phyloP scores from a whole-genome alignment of 2,888 invertebrate species.

The Dione vanillae region DNA sequence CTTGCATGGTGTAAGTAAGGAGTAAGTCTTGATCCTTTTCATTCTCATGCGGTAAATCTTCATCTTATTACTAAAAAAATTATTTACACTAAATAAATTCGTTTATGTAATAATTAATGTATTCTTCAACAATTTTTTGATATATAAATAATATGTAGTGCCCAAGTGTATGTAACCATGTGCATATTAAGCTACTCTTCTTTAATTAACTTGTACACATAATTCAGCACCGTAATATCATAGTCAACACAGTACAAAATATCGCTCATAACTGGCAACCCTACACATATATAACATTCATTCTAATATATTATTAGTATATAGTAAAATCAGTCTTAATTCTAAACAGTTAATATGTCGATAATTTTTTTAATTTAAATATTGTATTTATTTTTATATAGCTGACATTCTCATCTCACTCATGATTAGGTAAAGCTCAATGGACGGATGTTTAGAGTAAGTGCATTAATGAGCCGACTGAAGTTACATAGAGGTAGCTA shows the following conservation, averaged over 20 bases:
- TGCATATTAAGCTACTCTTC: slow-evolving; percentile 33
- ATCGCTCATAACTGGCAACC: slow-evolving; percentile 6
- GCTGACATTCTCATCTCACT: slow-evolving; percentile 28
- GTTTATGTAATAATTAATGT: not conserved
- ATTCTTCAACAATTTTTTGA: slow-evolving; percentile 5
- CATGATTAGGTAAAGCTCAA: slow-evolving; percentile 54
- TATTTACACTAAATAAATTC: slow-evolving; percentile 12
- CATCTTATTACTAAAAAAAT: slow-evolving; percentile 25
- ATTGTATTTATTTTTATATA: not conserved
- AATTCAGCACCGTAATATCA: slow-evolving; percentile 29
- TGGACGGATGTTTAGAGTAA: slow-evolving; percentile 54
- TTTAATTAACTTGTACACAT: slow-evolving; percentile 41
- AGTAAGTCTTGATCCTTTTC: slow-evolving; percentile 28
- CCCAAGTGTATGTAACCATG: slow-evolving; percentile 15
- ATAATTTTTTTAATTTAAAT: not conserved
- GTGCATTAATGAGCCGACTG: slow-evolving; percentile 75
- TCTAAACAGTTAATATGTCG: not conserved
- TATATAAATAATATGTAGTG: slow-evolving; percentile 15
- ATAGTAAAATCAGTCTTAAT: slow-evolving; percentile 8
- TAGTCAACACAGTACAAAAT: slow-evolving; percentile 38
- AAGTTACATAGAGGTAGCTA: slow-evolving; percentile 60
- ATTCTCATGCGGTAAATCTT: slow-evolving; percentile 32
- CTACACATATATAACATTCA: not conserved
- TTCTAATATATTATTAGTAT: slow-evolving; percentile 1
- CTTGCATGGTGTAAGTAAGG: slow-evolving; percentile 51